Evolutionary conservation across 2,888 invertebrate species (phyloP), one percentile per base, ranked within the genome.

Genomic region (Euspilapteryx auroguttella): DNA sequence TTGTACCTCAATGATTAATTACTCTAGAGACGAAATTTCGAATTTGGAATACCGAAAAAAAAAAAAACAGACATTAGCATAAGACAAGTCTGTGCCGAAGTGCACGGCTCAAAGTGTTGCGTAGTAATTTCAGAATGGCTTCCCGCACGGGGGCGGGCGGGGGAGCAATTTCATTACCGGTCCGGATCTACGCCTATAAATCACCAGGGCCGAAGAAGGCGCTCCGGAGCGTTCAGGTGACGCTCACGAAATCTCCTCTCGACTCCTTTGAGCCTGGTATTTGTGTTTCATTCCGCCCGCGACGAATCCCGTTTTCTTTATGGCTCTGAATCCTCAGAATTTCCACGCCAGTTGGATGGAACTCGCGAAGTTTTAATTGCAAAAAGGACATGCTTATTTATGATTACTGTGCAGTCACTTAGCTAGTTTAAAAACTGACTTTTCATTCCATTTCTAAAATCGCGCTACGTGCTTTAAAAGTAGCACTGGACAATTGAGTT

Each of bases 141-240:
- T 57, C 50, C 12, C 12, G 28, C 8, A 14, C 22, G 29, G 44
- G 47, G 51, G 52, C 55, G 50, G 48, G 56, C 55, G 66, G 71
- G 77, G 76, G 69, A 73, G 73, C 78, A 71, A 73, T 71, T 66
- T 76, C 71, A 68, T 69, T 75, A 71, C 73, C 75, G 65, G 75
- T 65, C 71, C 76, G 76, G 75, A 77, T 78, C 68, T 66, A 57
- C 54, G 64, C 49, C 57, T 66, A 71, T 77, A 77, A 77, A 78
- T 77, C 78, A 77, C 75, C 68, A 63, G 58, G 62, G 56, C 78
- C 78, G 76, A 79, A 76, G 69, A 66, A 73, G 71, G 65, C 59
- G 56, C 37, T 29, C 59, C 51, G 49, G 71, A 68, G 69, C 66
- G 79, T 77, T 80, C 71, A 66, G 76, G 76, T 75, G 75, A 68